Conservation (phyloP, 2,888 invertebrate species). For the Campoletis raptor region DNA sequence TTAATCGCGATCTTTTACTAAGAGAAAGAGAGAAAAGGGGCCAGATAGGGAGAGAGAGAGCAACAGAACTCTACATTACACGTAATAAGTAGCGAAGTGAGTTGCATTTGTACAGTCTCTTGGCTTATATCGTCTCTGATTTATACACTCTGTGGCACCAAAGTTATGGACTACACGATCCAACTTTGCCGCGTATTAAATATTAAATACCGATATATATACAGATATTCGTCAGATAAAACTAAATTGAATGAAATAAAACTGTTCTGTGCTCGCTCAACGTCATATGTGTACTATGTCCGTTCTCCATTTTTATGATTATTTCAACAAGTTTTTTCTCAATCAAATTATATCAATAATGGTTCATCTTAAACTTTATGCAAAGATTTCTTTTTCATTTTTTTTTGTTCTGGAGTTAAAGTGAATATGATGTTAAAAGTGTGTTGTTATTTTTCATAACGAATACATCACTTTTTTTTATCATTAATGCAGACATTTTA, state of each 20-base stretch:
- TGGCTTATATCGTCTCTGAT: slow-evolving; percentile 52
- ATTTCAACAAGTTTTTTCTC: not conserved
- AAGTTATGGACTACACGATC: slow-evolving; percentile 32
- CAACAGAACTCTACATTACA: slow-evolving; percentile 35
- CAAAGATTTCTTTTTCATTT: not conserved
- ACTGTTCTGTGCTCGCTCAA: not conserved
- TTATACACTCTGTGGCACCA: slow-evolving; percentile 39
- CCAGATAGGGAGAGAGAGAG: slow-evolving; percentile 20
- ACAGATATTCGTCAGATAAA: slow-evolving; percentile 17
- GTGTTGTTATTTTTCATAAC: not conserved
- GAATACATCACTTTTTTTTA: not conserved
- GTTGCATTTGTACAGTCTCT: slow-evolving; percentile 44
- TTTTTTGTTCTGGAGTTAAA: not conserved
- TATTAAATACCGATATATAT: slow-evolving; percentile 19
- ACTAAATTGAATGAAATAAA: slow-evolving; percentile 17
- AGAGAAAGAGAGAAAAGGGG: slow-evolving; percentile 41
- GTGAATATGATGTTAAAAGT: no score
- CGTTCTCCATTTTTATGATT: not conserved
- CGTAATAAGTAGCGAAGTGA: slow-evolving; percentile 44
- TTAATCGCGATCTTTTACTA: slow-evolving; percentile 53
- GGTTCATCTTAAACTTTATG: not conserved
- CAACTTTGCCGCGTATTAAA: slow-evolving; percentile 41
- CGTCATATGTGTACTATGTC: not conserved
- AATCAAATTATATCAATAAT: not conserved
- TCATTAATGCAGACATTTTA: not conserved